These are phyloP conservation scores for Nylanderia fulva DNA, from an alignment of 1,140 invertebrate species.

Conservation along the genomic window DNA sequence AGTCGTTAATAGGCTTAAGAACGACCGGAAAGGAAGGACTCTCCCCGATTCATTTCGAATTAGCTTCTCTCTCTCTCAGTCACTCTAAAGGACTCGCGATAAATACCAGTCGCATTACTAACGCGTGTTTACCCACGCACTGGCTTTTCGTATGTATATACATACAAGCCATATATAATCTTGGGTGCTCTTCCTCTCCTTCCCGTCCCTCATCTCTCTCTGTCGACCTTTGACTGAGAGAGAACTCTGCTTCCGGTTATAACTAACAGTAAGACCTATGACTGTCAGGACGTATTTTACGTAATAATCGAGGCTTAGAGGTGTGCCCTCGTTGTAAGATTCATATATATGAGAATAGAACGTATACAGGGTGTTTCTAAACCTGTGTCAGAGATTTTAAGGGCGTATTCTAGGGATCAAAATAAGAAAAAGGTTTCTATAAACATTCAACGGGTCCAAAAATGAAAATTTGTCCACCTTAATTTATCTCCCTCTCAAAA, in stretches of 20 bases:
- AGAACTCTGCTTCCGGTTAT: conserved; percentile 68
- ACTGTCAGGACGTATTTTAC: conserved; percentile 69
- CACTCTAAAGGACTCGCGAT: conserved; percentile 62
- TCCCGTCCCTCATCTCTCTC: too few relatives aligned
- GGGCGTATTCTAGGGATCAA: too few relatives aligned
- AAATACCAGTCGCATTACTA: conserved; percentile 75
- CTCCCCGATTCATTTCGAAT: conserved; percentile 71
- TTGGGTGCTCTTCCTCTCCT: not conserved
- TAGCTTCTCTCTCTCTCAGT: conserved; percentile 28
- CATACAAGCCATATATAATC: conserved; percentile 44
- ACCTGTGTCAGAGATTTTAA: too few relatives aligned
- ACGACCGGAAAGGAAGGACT: conserved; percentile 67
- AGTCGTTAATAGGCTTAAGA: conserved; percentile 73
- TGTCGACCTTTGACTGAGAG: not conserved
- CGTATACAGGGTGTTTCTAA: too few relatives aligned
- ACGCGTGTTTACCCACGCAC: conserved; percentile 74
- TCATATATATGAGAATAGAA: too few relatives aligned
- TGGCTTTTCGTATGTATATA: conserved; percentile 63
- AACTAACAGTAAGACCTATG: conserved; percentile 54
- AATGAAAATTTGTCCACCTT: too few relatives aligned
- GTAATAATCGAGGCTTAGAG: conserved; percentile 73
- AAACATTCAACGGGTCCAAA: too few relatives aligned
- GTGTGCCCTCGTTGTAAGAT: conserved; percentile 7
- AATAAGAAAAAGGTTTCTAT: too few relatives aligned
- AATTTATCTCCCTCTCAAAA: too few relatives aligned